phyloP scores from a whole-genome alignment of 1,140 invertebrate species.

The Bombus waltoni region DNA sequence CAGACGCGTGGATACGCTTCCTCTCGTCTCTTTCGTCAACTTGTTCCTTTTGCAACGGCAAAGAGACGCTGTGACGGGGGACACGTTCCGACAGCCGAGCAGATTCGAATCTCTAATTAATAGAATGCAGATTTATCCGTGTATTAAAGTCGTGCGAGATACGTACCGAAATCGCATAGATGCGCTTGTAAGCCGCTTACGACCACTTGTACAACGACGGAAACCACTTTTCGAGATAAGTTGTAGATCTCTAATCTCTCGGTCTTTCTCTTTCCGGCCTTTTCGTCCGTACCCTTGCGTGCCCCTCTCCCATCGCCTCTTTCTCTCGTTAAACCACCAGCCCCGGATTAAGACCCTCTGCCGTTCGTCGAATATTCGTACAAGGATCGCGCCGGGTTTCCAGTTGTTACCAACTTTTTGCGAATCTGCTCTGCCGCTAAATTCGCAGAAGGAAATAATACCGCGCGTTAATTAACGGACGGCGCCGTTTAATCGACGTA shows the following conservation, averaged over 20 bases:
- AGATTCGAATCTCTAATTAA: constrained; percentile 19
- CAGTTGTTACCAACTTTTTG: background rate
- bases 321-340: constrained; percentile 16
- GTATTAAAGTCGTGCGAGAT: constrained; percentile 42
- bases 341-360: constrained; percentile 47
- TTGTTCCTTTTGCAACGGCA: background rate
- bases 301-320: background rate
- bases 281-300: background rate
- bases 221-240: constrained; percentile 66
- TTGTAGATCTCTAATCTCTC: constrained; percentile 62
- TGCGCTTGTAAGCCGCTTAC: constrained; percentile 45
- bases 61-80: background rate
- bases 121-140: constrained; percentile 46
- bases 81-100: background rate
- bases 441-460: background rate
- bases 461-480: background rate
- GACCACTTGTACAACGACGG: constrained; percentile 46
- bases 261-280: background rate
- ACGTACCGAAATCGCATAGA: constrained; percentile 44
- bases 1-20: too few relatives aligned
- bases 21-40: background rate
- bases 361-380: constrained; percentile 26
- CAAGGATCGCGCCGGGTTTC: background rate
- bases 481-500: background rate
- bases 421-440: background rate